Evolutionary conservation across 2,888 invertebrate genomes (phyloP).

Genomic region (Dichetophora obliterata): DNA sequence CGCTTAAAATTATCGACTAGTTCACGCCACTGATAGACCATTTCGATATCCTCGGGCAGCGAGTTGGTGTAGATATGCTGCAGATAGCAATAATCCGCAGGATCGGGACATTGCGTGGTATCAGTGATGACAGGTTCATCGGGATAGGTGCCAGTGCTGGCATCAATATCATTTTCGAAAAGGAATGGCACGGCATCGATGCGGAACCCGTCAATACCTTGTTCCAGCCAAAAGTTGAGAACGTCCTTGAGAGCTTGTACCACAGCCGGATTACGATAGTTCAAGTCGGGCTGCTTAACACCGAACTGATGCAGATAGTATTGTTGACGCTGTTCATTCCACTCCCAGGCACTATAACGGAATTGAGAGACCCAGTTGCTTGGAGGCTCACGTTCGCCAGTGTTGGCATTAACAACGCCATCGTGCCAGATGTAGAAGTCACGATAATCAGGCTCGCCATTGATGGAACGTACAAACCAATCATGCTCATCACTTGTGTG

Average conservation of each 20-base stretch:
- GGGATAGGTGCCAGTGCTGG: slow-evolving; percentile 61
- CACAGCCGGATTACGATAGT: slow-evolving; percentile 73
- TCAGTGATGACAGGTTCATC: slow-evolving; percentile 73
- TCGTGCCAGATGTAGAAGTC: slow-evolving; percentile 83
- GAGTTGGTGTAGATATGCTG: slow-evolving; percentile 75
- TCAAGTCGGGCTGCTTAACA: slow-evolving; percentile 76
- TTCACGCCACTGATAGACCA: slow-evolving; percentile 74
- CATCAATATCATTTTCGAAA: slow-evolving; percentile 62
- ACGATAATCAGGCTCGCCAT: slow-evolving; percentile 74
- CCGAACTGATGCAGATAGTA: slow-evolving; percentile 78
- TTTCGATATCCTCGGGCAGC: slow-evolving; percentile 73
- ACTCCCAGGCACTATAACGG: slow-evolving; percentile 76
- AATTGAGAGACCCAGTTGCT: slow-evolving; percentile 73
- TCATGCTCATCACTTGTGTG: slow-evolving; percentile 80
- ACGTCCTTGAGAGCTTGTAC: slow-evolving; percentile 73
- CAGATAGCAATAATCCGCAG: slow-evolving; percentile 72
- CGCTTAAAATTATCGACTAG: slow-evolving; percentile 72
- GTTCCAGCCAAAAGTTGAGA: slow-evolving; percentile 81
- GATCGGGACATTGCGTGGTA: slow-evolving; percentile 62
- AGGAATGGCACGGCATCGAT: slow-evolving; percentile 75
- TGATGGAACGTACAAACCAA: slow-evolving; percentile 85
- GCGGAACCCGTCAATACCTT: slow-evolving; percentile 86
- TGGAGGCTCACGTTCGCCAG: slow-evolving; percentile 67
- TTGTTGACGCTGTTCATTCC: slow-evolving; percentile 72
- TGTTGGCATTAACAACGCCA: slow-evolving; percentile 64